phyloP scores from a whole-genome alignment of 1,140 invertebrate genomes.

The Camponotus pennsylvanicus region DNA sequence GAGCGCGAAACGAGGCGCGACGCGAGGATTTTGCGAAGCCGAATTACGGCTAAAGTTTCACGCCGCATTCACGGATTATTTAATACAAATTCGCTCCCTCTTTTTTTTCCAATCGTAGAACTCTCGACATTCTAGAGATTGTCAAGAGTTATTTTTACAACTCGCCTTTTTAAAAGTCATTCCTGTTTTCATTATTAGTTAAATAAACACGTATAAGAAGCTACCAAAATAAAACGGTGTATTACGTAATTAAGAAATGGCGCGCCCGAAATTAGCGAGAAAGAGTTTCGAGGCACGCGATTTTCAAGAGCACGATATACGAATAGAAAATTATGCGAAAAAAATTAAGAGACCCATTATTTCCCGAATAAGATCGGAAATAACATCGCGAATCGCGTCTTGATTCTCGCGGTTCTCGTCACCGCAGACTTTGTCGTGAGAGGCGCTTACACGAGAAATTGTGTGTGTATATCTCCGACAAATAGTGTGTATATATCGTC shows the following conservation, averaged over 20 bases:
- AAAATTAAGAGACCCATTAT: too few species aligned
- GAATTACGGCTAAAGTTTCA: background rate
- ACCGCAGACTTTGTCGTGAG: background rate
- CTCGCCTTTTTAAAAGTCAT: background rate
- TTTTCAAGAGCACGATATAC: background rate
- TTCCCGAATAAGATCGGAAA: background rate
- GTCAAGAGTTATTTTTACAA: background rate
- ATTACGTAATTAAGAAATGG: conserved; percentile 22
- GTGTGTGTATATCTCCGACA: conserved; percentile 50
- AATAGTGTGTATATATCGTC: conserved; percentile 70
- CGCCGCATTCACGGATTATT: conserved; percentile 1
- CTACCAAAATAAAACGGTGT: background rate
- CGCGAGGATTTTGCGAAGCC: background rate
- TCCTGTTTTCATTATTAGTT: too few species aligned
- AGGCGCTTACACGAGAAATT: conserved; percentile 43
- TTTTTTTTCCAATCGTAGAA: background rate
- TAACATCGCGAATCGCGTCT: background rate
- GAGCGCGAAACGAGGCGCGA: background rate
- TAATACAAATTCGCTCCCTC: conserved; percentile 4
- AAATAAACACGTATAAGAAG: background rate
- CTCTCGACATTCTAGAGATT: background rate
- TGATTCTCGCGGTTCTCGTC: background rate
- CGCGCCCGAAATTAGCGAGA: background rate
- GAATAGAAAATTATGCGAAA: too few species aligned
- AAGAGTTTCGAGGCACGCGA: background rate